These are phyloP conservation scores for Limenitis camilla DNA, from an alignment of 2,888 invertebrate species.

Conservation along the genomic window DNA sequence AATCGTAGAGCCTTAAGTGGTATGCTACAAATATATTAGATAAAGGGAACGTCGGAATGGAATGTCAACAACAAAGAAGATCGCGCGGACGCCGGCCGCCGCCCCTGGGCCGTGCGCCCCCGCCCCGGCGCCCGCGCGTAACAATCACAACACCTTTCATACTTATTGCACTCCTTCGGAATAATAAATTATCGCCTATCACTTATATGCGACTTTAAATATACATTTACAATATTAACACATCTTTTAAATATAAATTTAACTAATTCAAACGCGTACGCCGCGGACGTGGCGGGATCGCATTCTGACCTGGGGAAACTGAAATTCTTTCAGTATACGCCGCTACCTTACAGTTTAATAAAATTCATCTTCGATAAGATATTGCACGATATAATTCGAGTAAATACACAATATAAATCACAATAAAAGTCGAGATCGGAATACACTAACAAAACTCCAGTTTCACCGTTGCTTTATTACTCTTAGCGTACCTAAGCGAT, in stretches of 20 bases:
- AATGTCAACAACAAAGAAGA: constrained; percentile 55
- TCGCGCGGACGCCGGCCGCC: constrained; percentile 5
- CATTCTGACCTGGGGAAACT: constrained; percentile 34
- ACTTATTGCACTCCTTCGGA: constrained; percentile 73
- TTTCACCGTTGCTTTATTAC: constrained; percentile 34
- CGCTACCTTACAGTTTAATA: constrained; percentile 24
- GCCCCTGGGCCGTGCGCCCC: too few relatives aligned
- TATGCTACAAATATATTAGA: constrained; percentile 34
- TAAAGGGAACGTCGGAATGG: constrained; percentile 57
- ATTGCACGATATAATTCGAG: constrained; percentile 30
- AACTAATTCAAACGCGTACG: constrained; percentile 63
- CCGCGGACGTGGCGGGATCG: constrained; percentile 28
- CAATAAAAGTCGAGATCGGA: constrained; percentile 30
- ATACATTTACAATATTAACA: constrained; percentile 73
- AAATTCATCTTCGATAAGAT: constrained; percentile 24
- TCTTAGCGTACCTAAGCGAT: constrained; percentile 21
- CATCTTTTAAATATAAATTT: constrained; percentile 70
- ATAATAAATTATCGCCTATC: constrained; percentile 64
- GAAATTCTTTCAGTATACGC: constrained; percentile 43
- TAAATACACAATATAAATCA: constrained; percentile 17
- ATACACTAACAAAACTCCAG: constrained; percentile 47
- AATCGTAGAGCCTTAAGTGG: constrained; percentile 29
- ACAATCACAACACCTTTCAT: constrained; percentile 71
- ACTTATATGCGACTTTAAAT: constrained; percentile 58
- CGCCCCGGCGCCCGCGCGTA: constrained; percentile 27